Base-by-base conservation (phyloP, 1,140 invertebrate genomes). In the Phthorimaea operculella region DNA sequence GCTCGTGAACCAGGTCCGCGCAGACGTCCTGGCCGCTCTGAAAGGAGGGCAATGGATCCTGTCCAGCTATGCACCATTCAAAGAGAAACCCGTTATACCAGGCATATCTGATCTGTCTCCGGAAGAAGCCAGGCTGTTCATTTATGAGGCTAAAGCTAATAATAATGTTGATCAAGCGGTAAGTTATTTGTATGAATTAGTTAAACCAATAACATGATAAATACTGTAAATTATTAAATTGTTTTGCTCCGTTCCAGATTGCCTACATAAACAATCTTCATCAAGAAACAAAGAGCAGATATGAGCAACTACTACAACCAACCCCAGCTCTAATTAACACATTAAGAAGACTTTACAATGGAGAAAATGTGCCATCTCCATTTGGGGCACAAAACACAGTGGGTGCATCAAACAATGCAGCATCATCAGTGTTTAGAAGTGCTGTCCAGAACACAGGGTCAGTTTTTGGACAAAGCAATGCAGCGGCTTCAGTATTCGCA, bases 1-100 rank as follows among this genome's bases (percentile, higher is more conserved):
- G 14, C 62, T 83, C 14, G 78, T 89, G 8, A 81, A 87, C 55
- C 70, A 85, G 34, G 88, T 90, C 12, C 84, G 86, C 2, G 84
- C 86, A 51, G 90, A 92, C 62, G 76, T 89, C 15, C 74, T 87
- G 16, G 68, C 72, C 21, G 87, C 85, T 0, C 86, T 91, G 63
- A 86, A 87, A 59, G 89, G 90, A 33, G 86, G 86, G 1, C 90
- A 91, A 63, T 92, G 90, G 90, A 64, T 89, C 2, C 62, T 91
- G 0, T 89, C 90, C 0, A 88, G 86, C 59, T 92, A 89, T 70
- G 87, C 87, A 8, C 90, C 90, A 0, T 89, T 90, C 58, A 90
- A 89, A 71, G 89, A 89, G 44, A 88, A 87, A 62, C 81, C 87
- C 1, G 83, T 77, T 36, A 88, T 90, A 59, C 89, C 90, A 3